Evolutionary conservation across 2,797 vertebrate genomes (phyloP).

Genomic region (Phyllotis vaccarum): DNA sequence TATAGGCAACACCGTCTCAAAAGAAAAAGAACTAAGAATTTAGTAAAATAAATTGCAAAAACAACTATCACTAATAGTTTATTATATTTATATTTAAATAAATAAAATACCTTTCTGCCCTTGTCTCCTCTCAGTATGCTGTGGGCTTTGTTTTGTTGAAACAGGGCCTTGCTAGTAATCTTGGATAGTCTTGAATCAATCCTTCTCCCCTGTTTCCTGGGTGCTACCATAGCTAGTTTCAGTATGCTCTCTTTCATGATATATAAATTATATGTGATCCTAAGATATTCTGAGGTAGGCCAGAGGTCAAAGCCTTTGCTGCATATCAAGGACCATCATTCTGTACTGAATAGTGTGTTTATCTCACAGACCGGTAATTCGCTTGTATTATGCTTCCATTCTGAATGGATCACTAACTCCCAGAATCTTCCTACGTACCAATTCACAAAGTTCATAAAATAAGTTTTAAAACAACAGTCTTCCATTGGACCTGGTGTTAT

Average conservation of each 20-base stretch:
- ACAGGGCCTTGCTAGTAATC: not conserved
- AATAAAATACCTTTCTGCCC: not conserved
- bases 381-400: not conserved
- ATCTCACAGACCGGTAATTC: not conserved
- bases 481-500: not conserved
- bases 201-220: not conserved
- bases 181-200: not conserved
- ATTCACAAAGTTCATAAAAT: not conserved
- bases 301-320: not conserved
- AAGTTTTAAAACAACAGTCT: constrained; percentile 1
- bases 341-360: not conserved
- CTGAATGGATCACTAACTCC: not conserved
- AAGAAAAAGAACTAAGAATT: constrained; percentile 6
- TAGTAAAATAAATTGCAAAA: not conserved
- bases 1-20: not conserved
- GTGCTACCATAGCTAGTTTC: not conserved
- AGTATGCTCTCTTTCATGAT: not conserved
- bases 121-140: not conserved
- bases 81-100: constrained; percentile 54
- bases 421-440: not conserved
- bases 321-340: not conserved
- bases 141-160: not conserved
- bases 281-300: not conserved
- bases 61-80: constrained; percentile 14
- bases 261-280: not conserved